Evolutionary conservation across 2,113 vertebrate genomes (phyloP), one percentile per base, ranked within the genome.

Genomic region (Tupaia tana): DNA sequence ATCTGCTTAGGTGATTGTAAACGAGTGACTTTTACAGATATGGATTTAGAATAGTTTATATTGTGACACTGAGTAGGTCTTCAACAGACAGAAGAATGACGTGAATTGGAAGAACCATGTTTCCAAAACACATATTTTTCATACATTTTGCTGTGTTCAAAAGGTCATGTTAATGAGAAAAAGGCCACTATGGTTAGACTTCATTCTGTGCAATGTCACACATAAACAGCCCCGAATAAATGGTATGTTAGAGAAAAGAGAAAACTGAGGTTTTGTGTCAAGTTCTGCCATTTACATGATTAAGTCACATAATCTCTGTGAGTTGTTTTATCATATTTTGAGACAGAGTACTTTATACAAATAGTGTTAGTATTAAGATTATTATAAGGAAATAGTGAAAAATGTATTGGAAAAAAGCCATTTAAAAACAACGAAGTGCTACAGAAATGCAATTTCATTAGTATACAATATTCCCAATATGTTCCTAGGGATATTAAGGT

Each of bases 401-500:
- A 75, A 73, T 56, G 34, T 24, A 89, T 52, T 79, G 69, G 2
- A 81, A 89, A 89, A 43, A 89, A 73, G 1, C 3, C 15, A 8
- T 78, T 86, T 71, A 29, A 61, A 91, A 81, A 82, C 1, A 89
- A 75, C 20, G 54, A 75, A 80, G 11, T 66, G 22, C 7, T 88
- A 75, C 0, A 91, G 69, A 92, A 92, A 67, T 52, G 9, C 31
- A 92, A 86, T 24, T 34, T 82, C 73, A 82, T 82, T 91, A 81
- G 61, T 56, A 56, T 3, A 61, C 7, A 63, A 67, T 89, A 79
- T 93, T 61, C 11, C 74, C n/a, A 15, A 63, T 29, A 29, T 20
- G 25, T 73, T 91, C 29, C 63, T 81, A 12, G 15, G 61, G 24
- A 73, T 67, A 71, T 59, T 22, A 58, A 71, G 34, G 6, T 31